A percentile compares a stretch with the other conserved stretches of the same genome.
phyloP scores from a whole-genome alignment of 2,888 invertebrate genomes.

The Cremastobaeus sp. region DNA sequence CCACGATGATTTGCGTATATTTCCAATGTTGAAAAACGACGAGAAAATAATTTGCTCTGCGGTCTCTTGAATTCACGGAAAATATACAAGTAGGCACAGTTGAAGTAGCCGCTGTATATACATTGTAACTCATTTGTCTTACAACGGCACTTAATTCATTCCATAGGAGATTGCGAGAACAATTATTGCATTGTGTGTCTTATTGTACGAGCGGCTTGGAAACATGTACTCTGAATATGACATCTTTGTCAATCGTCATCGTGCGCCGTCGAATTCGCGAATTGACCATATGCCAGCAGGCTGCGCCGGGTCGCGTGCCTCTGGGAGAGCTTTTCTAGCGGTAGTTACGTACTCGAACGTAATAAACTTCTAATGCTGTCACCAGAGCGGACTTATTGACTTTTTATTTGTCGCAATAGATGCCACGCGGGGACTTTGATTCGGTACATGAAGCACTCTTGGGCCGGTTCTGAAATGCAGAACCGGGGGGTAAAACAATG shows the following conservation, averaged over 20 bases:
- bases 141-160: slow-evolving; percentile 26
- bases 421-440: slow-evolving; percentile 55
- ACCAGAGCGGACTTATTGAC: slow-evolving; percentile 74
- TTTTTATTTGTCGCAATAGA: slow-evolving; percentile 66
- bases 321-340: slow-evolving; percentile 71
- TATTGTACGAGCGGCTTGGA: background rate
- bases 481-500: slow-evolving; percentile 47
- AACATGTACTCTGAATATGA: slow-evolving; percentile 37
- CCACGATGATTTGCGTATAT: too few species aligned
- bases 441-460: slow-evolving; percentile 20
- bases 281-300: slow-evolving; percentile 71
- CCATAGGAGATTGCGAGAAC: slow-evolving; percentile 39
- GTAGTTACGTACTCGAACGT: slow-evolving; percentile 74
- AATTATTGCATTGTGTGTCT: slow-evolving; percentile 30
- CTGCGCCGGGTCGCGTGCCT: slow-evolving; percentile 75
- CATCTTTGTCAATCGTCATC: slow-evolving; percentile 35
- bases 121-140: slow-evolving; percentile 10
- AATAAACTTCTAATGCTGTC: slow-evolving; percentile 77
- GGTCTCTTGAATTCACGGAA: too few species aligned
- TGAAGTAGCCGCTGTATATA: too few species aligned
- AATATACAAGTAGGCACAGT: too few species aligned
- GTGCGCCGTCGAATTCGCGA: slow-evolving; percentile 27
- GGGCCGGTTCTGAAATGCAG: slow-evolving; percentile 7
- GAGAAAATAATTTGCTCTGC: too few species aligned
- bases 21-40: too few species aligned